Percentiles rank a stretch among this genome's conserved stretches.
phyloP scores from a whole-genome alignment of 2,888 invertebrate genomes.

The Linyphia triangularis region DNA sequence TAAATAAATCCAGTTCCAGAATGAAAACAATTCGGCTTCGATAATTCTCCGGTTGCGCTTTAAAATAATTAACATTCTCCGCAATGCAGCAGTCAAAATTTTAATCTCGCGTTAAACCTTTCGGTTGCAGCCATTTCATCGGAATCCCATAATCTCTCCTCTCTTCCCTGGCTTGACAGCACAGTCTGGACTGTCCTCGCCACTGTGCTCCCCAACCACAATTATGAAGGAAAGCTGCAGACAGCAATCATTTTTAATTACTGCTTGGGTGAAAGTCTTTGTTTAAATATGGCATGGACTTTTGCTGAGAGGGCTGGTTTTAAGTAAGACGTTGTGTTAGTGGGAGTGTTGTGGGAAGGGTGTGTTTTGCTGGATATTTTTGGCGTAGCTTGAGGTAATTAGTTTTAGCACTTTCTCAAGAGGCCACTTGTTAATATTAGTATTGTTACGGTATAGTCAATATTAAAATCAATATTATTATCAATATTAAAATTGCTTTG shows the following conservation, averaged over 20 bases:
- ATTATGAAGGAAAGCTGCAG: slow-evolving; percentile 5
- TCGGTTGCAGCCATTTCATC: neutral
- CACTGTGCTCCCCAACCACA: slow-evolving; percentile 1
- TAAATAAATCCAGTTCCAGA: neutral
- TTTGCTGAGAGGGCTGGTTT: neutral
- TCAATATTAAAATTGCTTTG: no score
- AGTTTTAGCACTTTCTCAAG: no score
- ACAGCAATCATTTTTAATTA: slow-evolving; percentile 47
- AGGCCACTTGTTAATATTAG: no score
- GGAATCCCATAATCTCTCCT: slow-evolving; percentile 24
- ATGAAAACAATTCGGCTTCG: slow-evolving; percentile 11
- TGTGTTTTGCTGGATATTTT: no score
- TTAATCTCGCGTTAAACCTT: slow-evolving; percentile 22
- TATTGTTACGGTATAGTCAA: no score
- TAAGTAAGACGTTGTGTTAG: neutral
- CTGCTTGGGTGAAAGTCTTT: slow-evolving; percentile 8
- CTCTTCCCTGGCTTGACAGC: slow-evolving; percentile 2
- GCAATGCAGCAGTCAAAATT: neutral
- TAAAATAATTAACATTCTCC: slow-evolving; percentile 36
- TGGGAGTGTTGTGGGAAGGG: no score
- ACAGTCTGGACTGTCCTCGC: neutral
- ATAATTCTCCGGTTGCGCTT: slow-evolving; percentile 27
- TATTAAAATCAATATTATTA: no score
- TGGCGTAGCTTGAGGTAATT: no score
- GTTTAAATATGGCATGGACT: slow-evolving; percentile 8